Evolutionary conservation across 1,140 invertebrate species (phyloP), one percentile per base, ranked within the genome.

Genomic region (Arion vulgaris): DNA sequence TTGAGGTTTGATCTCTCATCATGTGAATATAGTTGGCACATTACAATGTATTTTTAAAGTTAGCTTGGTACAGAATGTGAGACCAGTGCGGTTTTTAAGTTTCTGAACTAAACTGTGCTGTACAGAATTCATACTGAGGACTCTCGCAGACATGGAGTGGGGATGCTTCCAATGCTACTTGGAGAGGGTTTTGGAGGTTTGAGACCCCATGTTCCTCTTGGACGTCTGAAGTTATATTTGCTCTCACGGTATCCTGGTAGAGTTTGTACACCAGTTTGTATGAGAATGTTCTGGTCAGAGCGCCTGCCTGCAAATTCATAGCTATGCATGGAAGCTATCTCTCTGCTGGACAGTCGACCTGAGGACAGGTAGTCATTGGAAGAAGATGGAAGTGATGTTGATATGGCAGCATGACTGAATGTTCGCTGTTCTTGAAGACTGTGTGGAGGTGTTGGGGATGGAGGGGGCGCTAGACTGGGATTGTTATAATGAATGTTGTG

Each of bases 131-230:
- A 89, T 23, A 89, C 88, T 68, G 88, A 88, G 15, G 88, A 89
- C 39, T 89, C 88, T 73, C 88, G 86, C 26, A 87, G 80, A 82
- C 86, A 88, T 36, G 88, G 86, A 1, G 86, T 84, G 68, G 83
- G 82, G 66, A 86, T 49, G 73, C 36, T 75, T 2, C 45, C 73
- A 32, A 75, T 13, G 41, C 15, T 51, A 15, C 11, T 75, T 53
- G 73, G 76, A 15, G 32, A 9, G 17, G 34, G 23, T 28, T 79
- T 53, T 26, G 26, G 23, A 32, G 78, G 1, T 34, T 71, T 71
- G 15, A 71, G 7, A 32, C 78, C 66, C 78, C 62, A 71, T n/a
- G 32, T 80, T 1, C 78, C 45, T 51, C 78, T 80, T 13, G 62
- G 78, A 26, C 62, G 78, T 49, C 26, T 23, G 51, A 71, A 71